A percentile compares a stretch with the other conserved stretches of the same genome.
These are phyloP conservation scores for Dendrolimus pini DNA, from an alignment of 2,888 invertebrate genomes.

Conservation along the genomic window DNA sequence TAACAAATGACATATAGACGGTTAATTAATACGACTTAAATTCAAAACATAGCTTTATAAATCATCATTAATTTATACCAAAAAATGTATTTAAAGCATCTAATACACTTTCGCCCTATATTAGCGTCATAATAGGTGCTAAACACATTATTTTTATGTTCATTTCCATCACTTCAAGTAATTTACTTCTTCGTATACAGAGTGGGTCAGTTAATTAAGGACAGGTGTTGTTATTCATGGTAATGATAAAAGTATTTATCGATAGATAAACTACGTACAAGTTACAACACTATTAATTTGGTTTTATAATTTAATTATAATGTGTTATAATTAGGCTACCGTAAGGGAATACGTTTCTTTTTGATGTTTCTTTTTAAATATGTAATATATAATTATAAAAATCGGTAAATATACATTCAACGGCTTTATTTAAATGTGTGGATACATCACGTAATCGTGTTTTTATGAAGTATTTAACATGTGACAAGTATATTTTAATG, in stretches of 20 bases:
- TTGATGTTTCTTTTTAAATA: too few relatives aligned
- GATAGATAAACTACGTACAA: background rate
- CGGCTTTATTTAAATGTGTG: too few relatives aligned
- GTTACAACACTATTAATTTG: background rate
- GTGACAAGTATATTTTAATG: too few relatives aligned
- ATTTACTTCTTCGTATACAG: background rate
- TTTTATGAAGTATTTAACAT: too few relatives aligned
- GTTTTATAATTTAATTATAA: too few relatives aligned
- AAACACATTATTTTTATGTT: background rate
- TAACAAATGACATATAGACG: too few relatives aligned
- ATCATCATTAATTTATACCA: constrained; percentile 16
- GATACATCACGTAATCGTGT: too few relatives aligned
- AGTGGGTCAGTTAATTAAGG: background rate
- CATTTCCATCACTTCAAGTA: background rate
- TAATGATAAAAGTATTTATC: background rate
- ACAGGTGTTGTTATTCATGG: background rate
- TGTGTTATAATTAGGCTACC: too few relatives aligned
- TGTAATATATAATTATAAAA: too few relatives aligned
- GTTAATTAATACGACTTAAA: too few relatives aligned
- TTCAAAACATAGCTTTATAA: constrained; percentile 13
- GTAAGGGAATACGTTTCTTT: too few relatives aligned
- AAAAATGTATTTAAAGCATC: background rate
- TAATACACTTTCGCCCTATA: background rate
- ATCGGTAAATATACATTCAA: too few relatives aligned
- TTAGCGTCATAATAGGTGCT: background rate